These are phyloP conservation scores for Hetaerina titia DNA, from an alignment of 2,888 invertebrate genomes.

Conservation along the genomic window DNA sequence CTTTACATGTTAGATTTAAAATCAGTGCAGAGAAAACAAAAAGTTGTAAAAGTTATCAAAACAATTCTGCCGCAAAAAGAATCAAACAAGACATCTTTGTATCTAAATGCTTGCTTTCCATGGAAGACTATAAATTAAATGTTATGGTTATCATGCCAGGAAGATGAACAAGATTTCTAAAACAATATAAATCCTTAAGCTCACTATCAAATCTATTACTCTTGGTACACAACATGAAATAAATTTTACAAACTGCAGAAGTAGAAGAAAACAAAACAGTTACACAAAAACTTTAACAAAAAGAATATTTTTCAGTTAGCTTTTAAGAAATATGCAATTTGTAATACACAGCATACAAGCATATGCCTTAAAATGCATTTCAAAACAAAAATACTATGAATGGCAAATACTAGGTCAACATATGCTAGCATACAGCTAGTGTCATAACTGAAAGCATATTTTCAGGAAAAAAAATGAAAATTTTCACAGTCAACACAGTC, in stretches of 20 bases:
- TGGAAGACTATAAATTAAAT: background rate
- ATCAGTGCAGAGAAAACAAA: background rate
- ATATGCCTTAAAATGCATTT: constrained; percentile 21
- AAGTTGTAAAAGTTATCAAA: background rate
- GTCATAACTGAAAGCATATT: background rate
- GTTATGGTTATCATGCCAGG: background rate
- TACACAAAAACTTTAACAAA: background rate
- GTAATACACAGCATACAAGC: background rate
- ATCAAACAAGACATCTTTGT: background rate
- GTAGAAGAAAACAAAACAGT: background rate
- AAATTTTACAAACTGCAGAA: background rate
- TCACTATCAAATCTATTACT: background rate
- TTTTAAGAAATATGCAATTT: background rate
- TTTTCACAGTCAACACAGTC: background rate
- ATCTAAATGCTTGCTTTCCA: background rate
- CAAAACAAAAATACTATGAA: constrained; percentile 17
- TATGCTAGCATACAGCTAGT: background rate
- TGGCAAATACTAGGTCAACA: constrained; percentile 18
- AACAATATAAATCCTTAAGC: background rate
- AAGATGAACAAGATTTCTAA: background rate
- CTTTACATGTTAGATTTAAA: background rate
- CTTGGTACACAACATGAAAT: background rate
- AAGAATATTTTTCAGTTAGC: background rate
- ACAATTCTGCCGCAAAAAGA: background rate
- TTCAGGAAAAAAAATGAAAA: background rate